A percentile compares a stretch with the other conserved stretches of the same genome.
These are phyloP conservation scores for Theristicus caerulescens DNA, from an alignment of 2,113 vertebrate species.

Conservation along the genomic window DNA sequence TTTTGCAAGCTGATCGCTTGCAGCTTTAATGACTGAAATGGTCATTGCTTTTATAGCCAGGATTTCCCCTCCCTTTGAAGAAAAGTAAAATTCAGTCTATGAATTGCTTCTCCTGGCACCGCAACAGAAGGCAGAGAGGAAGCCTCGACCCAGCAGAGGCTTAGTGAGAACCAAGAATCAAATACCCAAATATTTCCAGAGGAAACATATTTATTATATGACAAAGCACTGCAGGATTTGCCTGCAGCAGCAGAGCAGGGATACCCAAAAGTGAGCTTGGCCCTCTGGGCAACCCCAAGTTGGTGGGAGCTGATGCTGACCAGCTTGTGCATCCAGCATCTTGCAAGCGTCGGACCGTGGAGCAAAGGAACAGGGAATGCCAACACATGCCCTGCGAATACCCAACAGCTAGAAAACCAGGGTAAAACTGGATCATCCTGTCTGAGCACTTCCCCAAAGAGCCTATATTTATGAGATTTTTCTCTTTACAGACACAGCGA, in stretches of 20 bases:
- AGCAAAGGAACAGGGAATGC: not conserved
- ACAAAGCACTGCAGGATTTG: not conserved
- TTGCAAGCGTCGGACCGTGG: accelerated
- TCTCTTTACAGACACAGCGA: not conserved
- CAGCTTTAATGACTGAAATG: not conserved
- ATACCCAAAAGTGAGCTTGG: not conserved
- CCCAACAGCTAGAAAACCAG: not conserved
- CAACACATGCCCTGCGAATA: not conserved
- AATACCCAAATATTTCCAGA: not conserved
- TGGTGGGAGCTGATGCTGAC: not conserved
- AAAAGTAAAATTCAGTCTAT: not conserved
- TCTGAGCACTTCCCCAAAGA: not conserved
- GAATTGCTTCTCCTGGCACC: not conserved
- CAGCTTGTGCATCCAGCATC: not conserved
- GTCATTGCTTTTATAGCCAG: not conserved
- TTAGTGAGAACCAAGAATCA: not conserved
- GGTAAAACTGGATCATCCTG: not conserved
- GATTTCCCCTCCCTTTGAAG: not conserved
- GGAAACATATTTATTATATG: not conserved
- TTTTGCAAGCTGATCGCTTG: not conserved
- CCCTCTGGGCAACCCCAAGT: not conserved
- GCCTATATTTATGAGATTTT: not conserved
- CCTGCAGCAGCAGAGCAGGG: not conserved
- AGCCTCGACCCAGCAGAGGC: not conserved
- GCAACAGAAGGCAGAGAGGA: not conserved